A percentile compares a stretch with the other conserved stretches of the same genome.
Evolutionary conservation across 2,888 invertebrate genomes (phyloP).

Genomic region (Phorcus lineatus): DNA sequence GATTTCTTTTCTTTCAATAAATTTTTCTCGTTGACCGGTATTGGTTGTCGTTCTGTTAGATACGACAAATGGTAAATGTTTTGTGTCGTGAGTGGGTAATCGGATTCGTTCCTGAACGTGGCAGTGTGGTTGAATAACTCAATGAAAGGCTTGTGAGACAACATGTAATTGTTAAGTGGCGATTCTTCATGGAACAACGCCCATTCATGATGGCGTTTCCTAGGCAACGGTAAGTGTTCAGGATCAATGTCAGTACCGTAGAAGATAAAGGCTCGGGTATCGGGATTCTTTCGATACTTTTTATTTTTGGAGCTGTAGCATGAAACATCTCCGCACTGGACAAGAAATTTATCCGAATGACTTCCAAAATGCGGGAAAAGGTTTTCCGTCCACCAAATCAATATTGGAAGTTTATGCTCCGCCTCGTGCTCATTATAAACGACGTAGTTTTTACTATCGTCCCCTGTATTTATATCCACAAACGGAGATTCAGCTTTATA

Average conservation of each 20-base stretch:
- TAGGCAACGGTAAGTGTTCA: slow-evolving; percentile 55
- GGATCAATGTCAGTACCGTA: slow-evolving; percentile 59
- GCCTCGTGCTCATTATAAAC: background rate
- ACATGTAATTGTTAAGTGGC: slow-evolving; percentile 61
- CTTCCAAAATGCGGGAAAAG: slow-evolving; percentile 35
- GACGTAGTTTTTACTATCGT: background rate
- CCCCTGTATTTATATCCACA: background rate
- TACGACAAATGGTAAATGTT: slow-evolving; percentile 44
- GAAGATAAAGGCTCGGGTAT: slow-evolving; percentile 61
- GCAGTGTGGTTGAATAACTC: slow-evolving; percentile 60
- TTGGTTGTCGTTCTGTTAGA: slow-evolving; percentile 77
- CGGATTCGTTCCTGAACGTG: slow-evolving; percentile 59
- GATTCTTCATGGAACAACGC: slow-evolving; percentile 66
- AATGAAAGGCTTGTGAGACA: slow-evolving; percentile 52
- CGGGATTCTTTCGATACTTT: slow-evolving; percentile 22
- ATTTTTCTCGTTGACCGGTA: slow-evolving; percentile 79
- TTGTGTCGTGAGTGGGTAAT: slow-evolving; percentile 61
- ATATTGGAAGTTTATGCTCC: slow-evolving; percentile 31
- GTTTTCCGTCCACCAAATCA: slow-evolving; percentile 44
- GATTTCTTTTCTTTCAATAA: slow-evolving; percentile 33
- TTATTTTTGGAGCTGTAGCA: slow-evolving; percentile 36
- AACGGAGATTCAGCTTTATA: background rate
- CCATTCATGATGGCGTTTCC: slow-evolving; percentile 53
- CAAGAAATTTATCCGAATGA: background rate
- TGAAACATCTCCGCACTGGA: slow-evolving; percentile 35